These are phyloP conservation scores for Hippocampus guttulatus DNA, from an alignment of 2,113 vertebrate genomes.

Conservation along the genomic window DNA sequence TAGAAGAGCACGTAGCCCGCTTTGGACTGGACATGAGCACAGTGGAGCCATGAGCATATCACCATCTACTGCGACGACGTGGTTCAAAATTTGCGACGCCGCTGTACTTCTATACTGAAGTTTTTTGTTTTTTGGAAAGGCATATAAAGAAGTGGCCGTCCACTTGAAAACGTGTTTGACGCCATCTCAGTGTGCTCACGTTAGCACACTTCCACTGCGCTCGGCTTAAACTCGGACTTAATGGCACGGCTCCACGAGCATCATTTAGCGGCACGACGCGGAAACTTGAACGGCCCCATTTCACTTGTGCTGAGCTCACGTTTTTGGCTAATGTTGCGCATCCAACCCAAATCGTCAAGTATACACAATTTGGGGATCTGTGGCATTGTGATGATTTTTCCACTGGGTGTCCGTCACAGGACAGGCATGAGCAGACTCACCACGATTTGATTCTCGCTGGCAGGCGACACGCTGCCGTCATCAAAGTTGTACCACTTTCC, in stretches of 20 bases:
- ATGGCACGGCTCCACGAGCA: background rate
- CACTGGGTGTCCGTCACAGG: too few relatives aligned
- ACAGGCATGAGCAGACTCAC: conserved; percentile 66
- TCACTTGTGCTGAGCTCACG: background rate
- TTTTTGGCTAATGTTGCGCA: background rate
- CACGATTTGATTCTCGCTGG: conserved; percentile 94
- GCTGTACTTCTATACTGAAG: too few relatives aligned
- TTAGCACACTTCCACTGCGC: background rate
- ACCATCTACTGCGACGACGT: background rate
- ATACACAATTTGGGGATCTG: background rate
- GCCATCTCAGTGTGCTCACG: too few relatives aligned
- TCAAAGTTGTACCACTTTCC: conserved; percentile 98
- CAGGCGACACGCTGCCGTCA: conserved; percentile 92
- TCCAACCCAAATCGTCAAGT: background rate
- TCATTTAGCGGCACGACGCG: background rate
- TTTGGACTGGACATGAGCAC: conserved; percentile 81
- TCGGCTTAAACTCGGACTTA: background rate
- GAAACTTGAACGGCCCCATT: background rate
- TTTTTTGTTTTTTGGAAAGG: too few relatives aligned
- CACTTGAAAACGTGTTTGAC: background rate
- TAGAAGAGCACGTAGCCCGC: conserved; percentile 97
- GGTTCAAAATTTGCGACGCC: too few relatives aligned
- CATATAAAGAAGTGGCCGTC: background rate
- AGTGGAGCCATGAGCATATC: conserved; percentile 2
- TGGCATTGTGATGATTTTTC: background rate